A percentile compares a stretch with the other conserved stretches of the same genome.
These are phyloP conservation scores for Entomobrya proxima DNA, from an alignment of 2,888 invertebrate species.

Conservation along the genomic window DNA sequence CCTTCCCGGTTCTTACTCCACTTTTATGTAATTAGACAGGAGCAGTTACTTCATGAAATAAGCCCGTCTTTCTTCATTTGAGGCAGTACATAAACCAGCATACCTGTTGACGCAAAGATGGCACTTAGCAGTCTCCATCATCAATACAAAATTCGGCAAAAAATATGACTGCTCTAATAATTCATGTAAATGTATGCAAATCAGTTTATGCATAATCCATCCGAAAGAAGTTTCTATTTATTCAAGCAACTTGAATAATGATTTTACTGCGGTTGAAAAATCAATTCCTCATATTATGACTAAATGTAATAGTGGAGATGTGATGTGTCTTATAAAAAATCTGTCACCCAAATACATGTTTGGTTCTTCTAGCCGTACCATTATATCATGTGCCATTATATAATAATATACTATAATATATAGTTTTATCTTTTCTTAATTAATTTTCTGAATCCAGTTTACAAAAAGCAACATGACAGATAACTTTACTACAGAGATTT, in stretches of 20 bases:
- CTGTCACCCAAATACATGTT: conserved; percentile 41
- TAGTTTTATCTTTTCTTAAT: not conserved
- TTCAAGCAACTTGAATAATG: not conserved
- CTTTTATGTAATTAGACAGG: conserved; percentile 63
- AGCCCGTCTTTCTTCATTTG: conserved; percentile 43
- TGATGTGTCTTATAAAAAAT: not conserved
- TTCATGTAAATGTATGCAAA: conserved; percentile 62
- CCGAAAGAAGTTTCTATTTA: not conserved
- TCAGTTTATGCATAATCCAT: conserved; percentile 12
- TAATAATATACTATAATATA: not conserved
- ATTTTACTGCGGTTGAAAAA: not conserved
- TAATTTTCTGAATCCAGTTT: too few species aligned
- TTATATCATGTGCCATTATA: too few species aligned
- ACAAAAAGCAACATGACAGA: too few species aligned
- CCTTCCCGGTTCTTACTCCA: too few species aligned
- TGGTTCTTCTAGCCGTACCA: too few species aligned
- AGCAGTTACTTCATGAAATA: conserved; percentile 59
- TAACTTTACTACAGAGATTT: too few species aligned
- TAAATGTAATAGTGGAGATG: not conserved
- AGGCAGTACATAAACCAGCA: not conserved
- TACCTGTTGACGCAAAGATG: not conserved
- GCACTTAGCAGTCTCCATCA: conserved; percentile 2
- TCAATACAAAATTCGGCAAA: conserved; percentile 1
- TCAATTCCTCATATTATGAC: too few species aligned
- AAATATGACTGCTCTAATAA: conserved; percentile 53